phyloP scores from a whole-genome alignment of 2,797 vertebrate genomes.

The Yasuhikotakia modesta region DNA sequence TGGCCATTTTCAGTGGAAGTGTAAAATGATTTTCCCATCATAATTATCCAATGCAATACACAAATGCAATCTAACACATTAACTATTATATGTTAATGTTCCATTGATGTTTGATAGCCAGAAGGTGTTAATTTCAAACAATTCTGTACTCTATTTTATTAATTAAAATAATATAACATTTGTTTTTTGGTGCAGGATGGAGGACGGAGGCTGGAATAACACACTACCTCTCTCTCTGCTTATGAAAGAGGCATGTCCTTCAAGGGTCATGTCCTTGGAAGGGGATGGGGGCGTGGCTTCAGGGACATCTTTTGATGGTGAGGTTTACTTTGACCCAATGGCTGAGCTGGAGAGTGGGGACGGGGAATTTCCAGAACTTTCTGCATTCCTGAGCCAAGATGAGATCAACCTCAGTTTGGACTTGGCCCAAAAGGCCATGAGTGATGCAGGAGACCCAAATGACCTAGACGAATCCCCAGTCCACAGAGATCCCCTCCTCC shows the following conservation, averaged over 20 bases:
- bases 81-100: too few species aligned
- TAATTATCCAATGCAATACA: too few species aligned
- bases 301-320: constrained; percentile 80
- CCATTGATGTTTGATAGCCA: neutral
- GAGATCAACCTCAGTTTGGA: constrained; percentile 92
- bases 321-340: constrained; percentile 81
- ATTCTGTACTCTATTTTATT: too few species aligned
- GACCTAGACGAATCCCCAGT: constrained; percentile 65
- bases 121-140: neutral
- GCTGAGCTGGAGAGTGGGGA: constrained; percentile 79
- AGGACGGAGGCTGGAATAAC: constrained; percentile 82
- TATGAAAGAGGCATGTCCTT: constrained; percentile 72
- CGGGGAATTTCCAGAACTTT: constrained; percentile 82
- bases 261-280: constrained; percentile 68
- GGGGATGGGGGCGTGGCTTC: constrained; percentile 74
- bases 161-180: too few species aligned
- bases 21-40: too few species aligned
- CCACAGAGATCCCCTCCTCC: constrained; percentile 57
- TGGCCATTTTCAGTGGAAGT: too few species aligned
- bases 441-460: constrained; percentile 68
- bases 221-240: constrained; percentile 77
- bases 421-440: constrained; percentile 89
- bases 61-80: too few species aligned
- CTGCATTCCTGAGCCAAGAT: constrained; percentile 91
- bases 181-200: constrained; percentile 79